phyloP scores from a whole-genome alignment of 2,888 invertebrate genomes.

The Stenolophus ochropezus region DNA sequence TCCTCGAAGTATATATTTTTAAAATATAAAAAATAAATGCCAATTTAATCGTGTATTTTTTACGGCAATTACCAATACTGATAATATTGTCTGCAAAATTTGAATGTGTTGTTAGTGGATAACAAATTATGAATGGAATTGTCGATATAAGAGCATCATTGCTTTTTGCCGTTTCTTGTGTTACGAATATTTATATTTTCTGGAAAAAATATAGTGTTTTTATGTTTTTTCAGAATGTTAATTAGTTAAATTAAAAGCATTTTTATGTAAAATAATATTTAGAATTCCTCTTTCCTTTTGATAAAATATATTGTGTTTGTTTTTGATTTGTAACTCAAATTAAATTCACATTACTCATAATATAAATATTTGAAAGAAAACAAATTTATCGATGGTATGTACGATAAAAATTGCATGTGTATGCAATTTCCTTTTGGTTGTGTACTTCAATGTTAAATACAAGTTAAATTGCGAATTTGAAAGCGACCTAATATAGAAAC shows the following conservation, averaged over 20 bases:
- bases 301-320: background rate
- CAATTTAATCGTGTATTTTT: too few species aligned
- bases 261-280: background rate
- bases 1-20: too few species aligned
- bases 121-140: too few species aligned
- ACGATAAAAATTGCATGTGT: constrained; percentile 4
- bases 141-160: too few species aligned
- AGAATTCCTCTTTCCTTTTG: background rate
- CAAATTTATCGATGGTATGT: background rate
- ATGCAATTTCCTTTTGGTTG: background rate
- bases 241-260: background rate
- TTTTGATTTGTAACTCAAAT: background rate
- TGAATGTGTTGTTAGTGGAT: too few species aligned
- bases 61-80: too few species aligned
- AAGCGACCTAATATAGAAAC: constrained; percentile 5
- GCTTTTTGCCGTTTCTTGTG: too few species aligned
- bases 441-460: constrained; percentile 8
- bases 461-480: background rate
- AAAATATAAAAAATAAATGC: too few species aligned
- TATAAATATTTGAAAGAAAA: constrained; percentile 12
- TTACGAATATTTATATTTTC: too few species aligned
- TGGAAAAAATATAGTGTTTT: too few species aligned
- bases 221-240: too few species aligned
- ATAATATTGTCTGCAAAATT: too few species aligned
- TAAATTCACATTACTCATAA: background rate